Percentiles rank a stretch among this genome's conserved stretches.
These are phyloP conservation scores for Malacosoma neustria DNA, from an alignment of 2,888 invertebrate species.

Conservation along the genomic window DNA sequence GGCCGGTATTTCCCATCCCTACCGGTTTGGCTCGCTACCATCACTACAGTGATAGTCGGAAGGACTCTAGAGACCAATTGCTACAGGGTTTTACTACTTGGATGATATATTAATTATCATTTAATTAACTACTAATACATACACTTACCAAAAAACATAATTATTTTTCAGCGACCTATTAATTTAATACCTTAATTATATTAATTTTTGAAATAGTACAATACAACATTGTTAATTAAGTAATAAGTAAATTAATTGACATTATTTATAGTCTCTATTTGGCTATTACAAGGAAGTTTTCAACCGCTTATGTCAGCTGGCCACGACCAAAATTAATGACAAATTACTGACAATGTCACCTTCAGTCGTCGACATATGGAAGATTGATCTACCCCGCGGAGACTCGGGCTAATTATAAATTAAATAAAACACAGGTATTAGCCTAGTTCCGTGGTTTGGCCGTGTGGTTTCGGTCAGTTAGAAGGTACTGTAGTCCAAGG, in stretches of 20 bases:
- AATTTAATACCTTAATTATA: background rate
- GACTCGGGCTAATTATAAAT: background rate
- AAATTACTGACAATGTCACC: background rate
- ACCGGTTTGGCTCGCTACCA: too few species aligned
- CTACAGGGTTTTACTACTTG: too few species aligned
- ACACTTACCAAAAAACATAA: too few species aligned
- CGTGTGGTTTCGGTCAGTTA: too few species aligned
- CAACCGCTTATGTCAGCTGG: background rate
- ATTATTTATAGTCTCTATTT: background rate
- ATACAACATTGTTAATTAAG: background rate
- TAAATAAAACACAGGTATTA: constrained; percentile 20
- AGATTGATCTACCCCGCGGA: background rate
- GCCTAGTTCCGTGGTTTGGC: too few species aligned
- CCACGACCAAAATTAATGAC: background rate
- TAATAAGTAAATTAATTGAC: background rate
- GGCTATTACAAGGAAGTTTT: background rate
- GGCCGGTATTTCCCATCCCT: too few species aligned
- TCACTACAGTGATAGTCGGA: too few species aligned
- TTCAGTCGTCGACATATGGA: background rate
- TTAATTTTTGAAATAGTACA: background rate
- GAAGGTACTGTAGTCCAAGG: too few species aligned
- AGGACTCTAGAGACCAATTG: too few species aligned
- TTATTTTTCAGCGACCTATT: background rate
- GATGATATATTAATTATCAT: too few species aligned
- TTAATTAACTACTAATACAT: too few species aligned